Base-by-base conservation (phyloP, 1,140 invertebrate genomes). In the Apis cerana region DNA sequence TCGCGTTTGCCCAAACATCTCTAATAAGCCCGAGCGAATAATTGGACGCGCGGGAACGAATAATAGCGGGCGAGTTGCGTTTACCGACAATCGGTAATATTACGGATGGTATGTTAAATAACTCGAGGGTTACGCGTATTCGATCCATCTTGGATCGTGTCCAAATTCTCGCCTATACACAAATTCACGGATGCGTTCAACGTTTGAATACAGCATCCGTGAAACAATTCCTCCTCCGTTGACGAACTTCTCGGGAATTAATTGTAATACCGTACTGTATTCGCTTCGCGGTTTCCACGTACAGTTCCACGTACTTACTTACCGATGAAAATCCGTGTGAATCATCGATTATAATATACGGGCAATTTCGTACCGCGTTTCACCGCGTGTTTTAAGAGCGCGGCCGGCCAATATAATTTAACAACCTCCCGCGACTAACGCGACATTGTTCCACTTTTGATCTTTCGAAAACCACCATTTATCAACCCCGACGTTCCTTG, bases 161-260 rank as follows among this genome's bases (percentile, higher is more conserved):
- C 86, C 86, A 88, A 33, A 82, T 17, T 50, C 21, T 17, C 48
- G 75, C 2, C 33, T 43, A 69, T 74, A 52, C 33, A 56, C 61
- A 43, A 74, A 78, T 62, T 68, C 56, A 70, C 4, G 13, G 64
- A 71, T 62, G 58, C 21, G 58, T 70, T 21, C 62, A 69, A 27
- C 23, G 50, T 33, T 61, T 69, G 58, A 77, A 64, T 83, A 65
- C 64, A 48, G 65, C 58, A 56, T 43, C 17, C 52, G 48, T n/a
- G 17, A 64, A 59, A 88, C 79, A 80, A 85, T 88, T 82, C 79
- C 17, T 17, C 65, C 65, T 21, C 59, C 54, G 67, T 64, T 52
- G 59, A 78, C 68, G 79, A 67, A 52, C 48, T 88, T 88, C 87
- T 43, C 74, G 70, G 21, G 87, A 88, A 88, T 88, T 88, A 85